Base-by-base conservation (phyloP, 2,113 vertebrate species). In the Zapus hudsonius region DNA sequence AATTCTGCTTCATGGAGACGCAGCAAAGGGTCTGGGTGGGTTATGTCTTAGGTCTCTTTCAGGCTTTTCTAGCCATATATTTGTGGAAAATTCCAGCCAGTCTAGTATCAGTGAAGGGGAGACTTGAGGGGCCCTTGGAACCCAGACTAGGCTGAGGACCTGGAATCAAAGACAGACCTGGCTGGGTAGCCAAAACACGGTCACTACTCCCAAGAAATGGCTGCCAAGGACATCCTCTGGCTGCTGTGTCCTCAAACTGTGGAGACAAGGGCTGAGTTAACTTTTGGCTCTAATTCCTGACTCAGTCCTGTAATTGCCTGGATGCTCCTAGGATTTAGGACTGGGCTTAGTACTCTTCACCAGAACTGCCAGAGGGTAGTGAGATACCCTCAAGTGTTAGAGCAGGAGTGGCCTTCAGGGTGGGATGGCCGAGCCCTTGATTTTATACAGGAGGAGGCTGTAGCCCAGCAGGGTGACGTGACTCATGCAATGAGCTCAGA, bases 401-500 rank as follows among this genome's bases (percentile, higher is more conserved):
- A 29, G 31, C 63, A 57, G 15, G 25, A 74, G 16, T 22, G 40
- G 9, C n/a, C 72, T 38, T 75, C 75, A 42, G 40, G 2, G 4
- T 13, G n/a, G 44, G n/a, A 16, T 33, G 36, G 2, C 11, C 3
- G 0, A 5, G 11, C 1, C n/a, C 52, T 85, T 87, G 42, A 63
- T 29, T 91, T 93, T 79, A 89, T 2, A 89, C 52, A 89, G 44
- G 7, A 90, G 55, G 16, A 72, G 66, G 13, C 27, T 33, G 52
- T 20, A 87, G 36, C 72, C 17, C 52, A 59, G 25, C 27, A 10
- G 83, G 69, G 38, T 44, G 22, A 40, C 23, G 4, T 80, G 87
- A 89, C 66, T 94, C 84, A 92, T 52, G 61, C 25, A 36, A 40
- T 70, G 69, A 95, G 70, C 75, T 87, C 73, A 95, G 67, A 75